Percentiles rank a stretch among this genome's conserved stretches.
These are phyloP conservation scores for Zoanthus solanderi DNA, from an alignment of 92 coral and sea anemone species.

Conservation along the genomic window DNA sequence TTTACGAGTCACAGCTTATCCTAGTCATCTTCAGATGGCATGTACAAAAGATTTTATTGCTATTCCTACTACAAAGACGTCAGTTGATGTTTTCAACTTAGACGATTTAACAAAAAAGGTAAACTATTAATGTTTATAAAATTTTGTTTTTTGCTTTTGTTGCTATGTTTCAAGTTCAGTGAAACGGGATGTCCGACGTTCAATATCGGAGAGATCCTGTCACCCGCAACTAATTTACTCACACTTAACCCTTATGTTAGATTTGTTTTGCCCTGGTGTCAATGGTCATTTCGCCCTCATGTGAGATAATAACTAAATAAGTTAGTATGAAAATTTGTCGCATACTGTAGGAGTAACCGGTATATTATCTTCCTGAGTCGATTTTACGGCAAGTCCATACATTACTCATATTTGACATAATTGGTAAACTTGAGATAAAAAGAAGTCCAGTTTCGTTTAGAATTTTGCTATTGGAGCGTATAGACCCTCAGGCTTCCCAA, in stretches of 20 bases:
- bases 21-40: constrained; percentile 71
- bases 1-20: constrained; percentile 64
- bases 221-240: not conserved
- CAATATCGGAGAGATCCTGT: not conserved
- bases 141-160: not conserved
- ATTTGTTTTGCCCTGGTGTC: not conserved
- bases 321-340: too few relatives aligned
- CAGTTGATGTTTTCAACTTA: constrained; percentile 79
- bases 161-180: not conserved
- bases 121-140: not conserved
- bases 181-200: not conserved
- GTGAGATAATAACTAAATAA: not conserved
- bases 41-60: constrained; percentile 73
- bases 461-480: too few relatives aligned
- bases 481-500: too few relatives aligned
- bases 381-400: too few relatives aligned
- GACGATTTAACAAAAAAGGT: constrained; percentile 78
- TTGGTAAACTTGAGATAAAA: too few relatives aligned
- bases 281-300: too few relatives aligned
- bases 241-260: not conserved
- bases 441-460: too few relatives aligned
- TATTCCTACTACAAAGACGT: constrained; percentile 77
- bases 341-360: too few relatives aligned
- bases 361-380: too few relatives aligned
- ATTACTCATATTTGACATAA: too few relatives aligned